Evolutionary conservation across 2,113 vertebrate species (phyloP), one percentile per base, ranked within the genome.

Genomic region (Gobius niger): DNA sequence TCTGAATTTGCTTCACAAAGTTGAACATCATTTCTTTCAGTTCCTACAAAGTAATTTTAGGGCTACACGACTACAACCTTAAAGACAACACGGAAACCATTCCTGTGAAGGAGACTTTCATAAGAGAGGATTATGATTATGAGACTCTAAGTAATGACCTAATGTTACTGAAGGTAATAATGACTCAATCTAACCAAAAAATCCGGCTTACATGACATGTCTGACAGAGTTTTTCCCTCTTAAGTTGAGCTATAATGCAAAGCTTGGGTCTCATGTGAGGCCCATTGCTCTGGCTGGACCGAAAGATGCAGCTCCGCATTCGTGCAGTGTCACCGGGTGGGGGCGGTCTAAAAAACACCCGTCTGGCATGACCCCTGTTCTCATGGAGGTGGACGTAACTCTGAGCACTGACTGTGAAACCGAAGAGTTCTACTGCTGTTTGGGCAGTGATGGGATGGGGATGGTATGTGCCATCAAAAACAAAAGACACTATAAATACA

Each of bases 261-360:
- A 34, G 4, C 52, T 95, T 49, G 92, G 12, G 4, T 0, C 63
- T 0, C 44, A 57, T 0, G 92, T 96, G 76, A 46, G 0, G 42
- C 70, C 83, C 4, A 72, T 90, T 6, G 13, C 2, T 13, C 64
- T 90, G 0, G 70, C 83, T 19, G 15, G 3, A 5, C 1, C 1
- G 7, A 56, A 16, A 7, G 47, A 64, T 9, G 15, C 3, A 7
- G 47, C 8, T 0, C 85, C 80, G 10, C 90, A 87, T 0, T 4
- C 63, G 9, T 96, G 95, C 16, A 40, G 78, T 0, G 90, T 93
- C 49, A 84, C 90, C 0, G 95, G 95, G 0, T 96, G 95, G 95
- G 95, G 94, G 79, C 53, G 14, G 50, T 0, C 75, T 76, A 0
- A 51, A 0, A 9, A 0, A 0, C 9, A 11, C 0, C 4, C 0